Conservation (phyloP, 2,888 invertebrate species). For the Ochropleura plecta region DNA sequence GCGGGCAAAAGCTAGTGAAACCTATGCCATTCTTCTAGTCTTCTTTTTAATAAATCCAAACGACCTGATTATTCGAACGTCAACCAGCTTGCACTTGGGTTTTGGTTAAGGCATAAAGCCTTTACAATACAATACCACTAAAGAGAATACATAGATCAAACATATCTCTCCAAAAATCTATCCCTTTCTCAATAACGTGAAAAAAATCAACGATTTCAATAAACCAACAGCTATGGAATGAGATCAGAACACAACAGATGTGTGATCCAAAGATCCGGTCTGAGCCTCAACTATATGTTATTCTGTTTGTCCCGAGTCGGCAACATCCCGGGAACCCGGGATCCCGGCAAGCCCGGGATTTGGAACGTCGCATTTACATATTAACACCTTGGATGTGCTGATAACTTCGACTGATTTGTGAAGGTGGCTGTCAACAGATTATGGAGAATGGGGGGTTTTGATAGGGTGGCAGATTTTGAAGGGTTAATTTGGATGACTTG, state of each 20-base stretch:
- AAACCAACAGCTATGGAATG: constrained; percentile 48
- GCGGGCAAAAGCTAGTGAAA: too few relatives aligned
- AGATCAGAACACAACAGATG: constrained; percentile 41
- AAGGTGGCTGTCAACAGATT: constrained; percentile 40
- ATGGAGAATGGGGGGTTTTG: neutral
- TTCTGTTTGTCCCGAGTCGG: constrained; percentile 66
- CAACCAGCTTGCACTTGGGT: too few relatives aligned
- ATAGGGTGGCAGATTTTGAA: neutral
- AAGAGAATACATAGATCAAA: neutral
- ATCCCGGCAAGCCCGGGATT: constrained; percentile 60
- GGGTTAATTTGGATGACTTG: neutral
- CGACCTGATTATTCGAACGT: too few relatives aligned
- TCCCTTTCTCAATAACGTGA: constrained; percentile 3
- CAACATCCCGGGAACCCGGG: constrained; percentile 21
- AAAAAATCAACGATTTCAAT: constrained; percentile 52
- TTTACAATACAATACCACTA: too few relatives aligned
- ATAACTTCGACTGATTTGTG: constrained; percentile 60
- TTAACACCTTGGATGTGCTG: constrained; percentile 61
- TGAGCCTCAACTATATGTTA: constrained; percentile 66
- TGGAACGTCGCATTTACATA: constrained; percentile 69
- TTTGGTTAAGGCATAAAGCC: too few relatives aligned
- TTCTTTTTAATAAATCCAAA: too few relatives aligned
- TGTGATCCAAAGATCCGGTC: constrained; percentile 47
- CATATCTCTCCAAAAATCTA: neutral
- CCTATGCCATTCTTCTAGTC: too few relatives aligned